Evolutionary conservation across 2,797 vertebrate species (phyloP), one percentile per base, ranked within the genome.

Genomic region (Protonibea diacanthus): DNA sequence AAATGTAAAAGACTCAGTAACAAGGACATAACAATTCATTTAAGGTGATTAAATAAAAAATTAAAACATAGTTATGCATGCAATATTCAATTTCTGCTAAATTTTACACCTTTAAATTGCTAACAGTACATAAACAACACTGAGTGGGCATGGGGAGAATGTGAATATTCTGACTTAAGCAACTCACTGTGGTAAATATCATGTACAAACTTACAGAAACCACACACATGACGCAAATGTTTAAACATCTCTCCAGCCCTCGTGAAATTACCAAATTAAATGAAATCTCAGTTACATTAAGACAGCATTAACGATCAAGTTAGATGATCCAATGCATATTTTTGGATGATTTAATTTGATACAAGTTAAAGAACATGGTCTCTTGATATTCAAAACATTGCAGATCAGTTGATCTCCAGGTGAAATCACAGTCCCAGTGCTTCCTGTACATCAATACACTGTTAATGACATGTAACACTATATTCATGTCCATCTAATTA

Each of bases 401-500:
- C 69, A 48, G 52, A 78, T 78, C 27, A 64, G 82, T 8, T 48
- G 40, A 84, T 87, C 88, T 89, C 86, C 59, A n/a, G 81, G 76
- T 79, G 65, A 71, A 52, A 45, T 71, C 74, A 4, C 58, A 44
- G 82, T 87, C 91, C 88, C 86, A 51, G 23, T 8, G 88, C 86
- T 82, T 73, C 85, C 52, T 75, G 78, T 83, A 83, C 89, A 83
- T 90, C 88, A 88, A 85, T 87, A 86, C 86, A 81, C 87, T 90
- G 59, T 72, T 91, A 86, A 94, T 91, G 82, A 86, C 79, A 91
- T 80, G 60, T 79, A 84, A 82, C 85, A 84, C 82, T 88, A 80
- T 83, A 88, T 89, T 89, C 87, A 87, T 89, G 88, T 92, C 80
- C 76, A 73, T 88, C 81, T 91, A 92, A 94, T 94, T 90, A 87